Evolutionary conservation across 2,888 invertebrate species (phyloP).

Genomic region (Ophioninae sp.): DNA sequence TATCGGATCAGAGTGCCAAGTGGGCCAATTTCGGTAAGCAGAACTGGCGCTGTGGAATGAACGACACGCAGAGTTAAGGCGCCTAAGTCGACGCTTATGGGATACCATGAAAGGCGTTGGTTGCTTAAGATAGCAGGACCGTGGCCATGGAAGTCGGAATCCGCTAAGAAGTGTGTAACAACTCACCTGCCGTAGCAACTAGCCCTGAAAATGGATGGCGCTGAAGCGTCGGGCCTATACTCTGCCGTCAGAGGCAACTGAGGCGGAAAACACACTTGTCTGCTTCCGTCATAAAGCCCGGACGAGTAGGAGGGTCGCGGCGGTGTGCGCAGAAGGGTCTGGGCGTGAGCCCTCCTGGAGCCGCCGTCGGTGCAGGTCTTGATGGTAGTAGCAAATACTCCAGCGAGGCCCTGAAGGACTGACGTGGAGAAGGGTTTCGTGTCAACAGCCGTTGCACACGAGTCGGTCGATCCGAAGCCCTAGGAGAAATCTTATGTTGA

Average conservation of each 20-base stretch:
- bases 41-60: constrained; percentile 70
- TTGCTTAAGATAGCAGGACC: constrained; percentile 87
- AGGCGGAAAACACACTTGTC: constrained; percentile 69
- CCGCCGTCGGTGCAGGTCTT: constrained; percentile 80
- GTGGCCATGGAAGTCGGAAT: constrained; percentile 89
- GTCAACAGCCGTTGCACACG: constrained; percentile 84
- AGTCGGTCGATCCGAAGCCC: constrained; percentile 84
- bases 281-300: constrained; percentile 75
- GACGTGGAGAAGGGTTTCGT: neutral
- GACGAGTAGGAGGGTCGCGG: constrained; percentile 85
- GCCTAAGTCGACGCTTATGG: constrained; percentile 72
- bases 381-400: constrained; percentile 85
- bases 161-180: constrained; percentile 81
- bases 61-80: constrained; percentile 74
- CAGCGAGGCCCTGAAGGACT: constrained; percentile 39
- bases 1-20: constrained; percentile 64
- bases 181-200: constrained; percentile 85
- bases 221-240: constrained; percentile 34
- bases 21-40: constrained; percentile 40
- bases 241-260: constrained; percentile 27
- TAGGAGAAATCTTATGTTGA: constrained; percentile 72
- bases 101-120: constrained; percentile 84
- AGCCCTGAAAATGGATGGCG: constrained; percentile 77
- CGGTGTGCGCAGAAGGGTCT: constrained; percentile 81
- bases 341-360: constrained; percentile 80